Conservation (phyloP, 2,113 vertebrate species). For the Camelus bactrianus region DNA sequence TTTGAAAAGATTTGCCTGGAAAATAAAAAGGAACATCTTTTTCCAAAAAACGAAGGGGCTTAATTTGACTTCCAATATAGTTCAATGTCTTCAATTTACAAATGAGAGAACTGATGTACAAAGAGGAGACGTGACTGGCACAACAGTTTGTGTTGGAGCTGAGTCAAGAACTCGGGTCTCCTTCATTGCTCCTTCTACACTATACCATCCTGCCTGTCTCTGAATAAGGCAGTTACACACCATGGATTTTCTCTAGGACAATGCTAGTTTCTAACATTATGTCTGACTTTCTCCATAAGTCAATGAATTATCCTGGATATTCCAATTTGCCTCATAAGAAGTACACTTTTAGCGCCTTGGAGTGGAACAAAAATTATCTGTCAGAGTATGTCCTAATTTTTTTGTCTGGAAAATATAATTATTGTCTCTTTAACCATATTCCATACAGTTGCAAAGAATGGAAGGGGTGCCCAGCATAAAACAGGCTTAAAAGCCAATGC, state of each 20-base stretch:
- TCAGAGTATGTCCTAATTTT: background rate
- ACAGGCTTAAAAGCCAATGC: background rate
- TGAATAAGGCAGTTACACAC: background rate
- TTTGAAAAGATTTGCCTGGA: background rate
- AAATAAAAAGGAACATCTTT: conserved; percentile 17
- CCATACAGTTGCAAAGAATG: background rate
- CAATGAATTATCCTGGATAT: background rate
- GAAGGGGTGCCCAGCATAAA: background rate
- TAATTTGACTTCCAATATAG: background rate
- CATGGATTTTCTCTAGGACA: conserved; percentile 35
- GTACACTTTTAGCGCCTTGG: conserved; percentile 11
- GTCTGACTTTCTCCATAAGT: background rate
- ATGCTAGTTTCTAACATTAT: background rate
- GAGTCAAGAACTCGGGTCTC: background rate
- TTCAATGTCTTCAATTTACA: conserved; percentile 9
- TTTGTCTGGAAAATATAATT: background rate
- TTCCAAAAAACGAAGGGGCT: background rate
- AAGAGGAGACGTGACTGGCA: background rate
- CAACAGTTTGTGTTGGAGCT: background rate
- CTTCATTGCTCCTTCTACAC: background rate
- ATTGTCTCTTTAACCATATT: conserved; percentile 1
- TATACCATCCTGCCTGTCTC: background rate
- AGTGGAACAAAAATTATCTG: conserved; percentile 9
- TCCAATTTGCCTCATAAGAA: background rate
- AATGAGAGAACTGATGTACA: background rate